Evolutionary conservation across 2,888 invertebrate species (phyloP).

Genomic region (Venustoraphidia nigricollis): DNA sequence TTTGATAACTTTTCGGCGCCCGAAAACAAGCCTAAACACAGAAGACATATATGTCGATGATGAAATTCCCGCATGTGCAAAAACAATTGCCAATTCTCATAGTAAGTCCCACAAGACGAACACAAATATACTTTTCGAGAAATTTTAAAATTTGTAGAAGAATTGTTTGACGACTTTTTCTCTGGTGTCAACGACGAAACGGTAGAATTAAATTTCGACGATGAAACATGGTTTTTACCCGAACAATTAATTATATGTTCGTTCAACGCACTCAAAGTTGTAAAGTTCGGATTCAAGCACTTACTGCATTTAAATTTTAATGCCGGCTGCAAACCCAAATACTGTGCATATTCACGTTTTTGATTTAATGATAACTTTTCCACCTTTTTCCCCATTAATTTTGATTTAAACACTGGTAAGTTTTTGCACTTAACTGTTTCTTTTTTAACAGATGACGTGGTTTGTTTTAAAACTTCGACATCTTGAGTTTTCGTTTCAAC

Average conservation of each 20-base stretch:
- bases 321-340: slow-evolving; percentile 52
- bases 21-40: slow-evolving; percentile 70
- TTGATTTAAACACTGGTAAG: not conserved
- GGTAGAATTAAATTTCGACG: slow-evolving; percentile 1
- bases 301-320: slow-evolving; percentile 60
- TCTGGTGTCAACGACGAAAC: slow-evolving; percentile 7
- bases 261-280: slow-evolving; percentile 47
- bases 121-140: slow-evolving; percentile 69
- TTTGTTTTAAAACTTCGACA: not conserved
- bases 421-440: not conserved
- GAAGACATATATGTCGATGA: slow-evolving; percentile 65
- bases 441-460: not conserved
- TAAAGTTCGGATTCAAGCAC: slow-evolving; percentile 52
- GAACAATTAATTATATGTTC: slow-evolving; percentile 51
- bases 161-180: slow-evolving; percentile 8
- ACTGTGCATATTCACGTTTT: slow-evolving; percentile 48
- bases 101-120: slow-evolving; percentile 68
- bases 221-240: slow-evolving; percentile 11
- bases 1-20: slow-evolving; percentile 62
- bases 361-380: slow-evolving; percentile 3
- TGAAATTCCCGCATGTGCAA: slow-evolving; percentile 73
- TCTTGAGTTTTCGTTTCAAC: no score
- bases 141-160: slow-evolving; percentile 39
- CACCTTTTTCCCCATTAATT: not conserved
- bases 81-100: slow-evolving; percentile 76